phyloP scores from a whole-genome alignment of 2,113 vertebrate genomes.

The Tricholaema leucomelas region DNA sequence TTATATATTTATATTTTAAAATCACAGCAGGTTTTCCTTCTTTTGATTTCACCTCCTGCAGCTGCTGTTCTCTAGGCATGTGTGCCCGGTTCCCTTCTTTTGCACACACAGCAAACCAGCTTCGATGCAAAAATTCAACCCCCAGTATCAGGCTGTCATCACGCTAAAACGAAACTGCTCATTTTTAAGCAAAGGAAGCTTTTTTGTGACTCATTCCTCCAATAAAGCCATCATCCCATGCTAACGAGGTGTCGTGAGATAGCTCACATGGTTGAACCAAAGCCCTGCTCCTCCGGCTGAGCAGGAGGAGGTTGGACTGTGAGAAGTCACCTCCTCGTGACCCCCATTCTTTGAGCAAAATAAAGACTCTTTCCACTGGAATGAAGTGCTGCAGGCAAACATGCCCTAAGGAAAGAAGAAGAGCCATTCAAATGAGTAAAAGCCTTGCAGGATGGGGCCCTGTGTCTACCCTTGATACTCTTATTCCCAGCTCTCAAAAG shows the following conservation, averaged over 20 bases:
- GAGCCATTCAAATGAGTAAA: slow-evolving; percentile 7
- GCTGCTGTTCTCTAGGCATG: not conserved
- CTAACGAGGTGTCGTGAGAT: slow-evolving; percentile 53
- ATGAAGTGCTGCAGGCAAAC: not conserved
- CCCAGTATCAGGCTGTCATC: not conserved
- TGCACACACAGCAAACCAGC: not conserved
- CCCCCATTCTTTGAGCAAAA: slow-evolving; percentile 19
- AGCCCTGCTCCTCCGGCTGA: not conserved
- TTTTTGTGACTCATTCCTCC: not conserved
- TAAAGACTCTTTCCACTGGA: slow-evolving; percentile 6
- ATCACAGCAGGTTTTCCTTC: not conserved
- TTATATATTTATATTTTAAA: not conserved
- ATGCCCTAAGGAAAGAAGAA: not conserved
- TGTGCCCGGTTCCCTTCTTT: not conserved
- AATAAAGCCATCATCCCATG: slow-evolving; percentile 58
- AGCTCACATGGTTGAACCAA: not conserved
- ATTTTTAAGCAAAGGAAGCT: slow-evolving; percentile 31
- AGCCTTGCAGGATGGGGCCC: not conserved
- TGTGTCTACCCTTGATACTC: not conserved
- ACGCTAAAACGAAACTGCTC: not conserved
- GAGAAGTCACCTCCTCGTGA: slow-evolving; percentile 36
- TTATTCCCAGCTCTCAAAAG: not conserved
- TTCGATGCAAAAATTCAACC: not conserved
- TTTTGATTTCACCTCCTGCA: not conserved
- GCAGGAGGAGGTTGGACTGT: fast-evolving